Base-by-base conservation (phyloP, 2,113 vertebrate genomes). In the Tinamus guttatus region DNA sequence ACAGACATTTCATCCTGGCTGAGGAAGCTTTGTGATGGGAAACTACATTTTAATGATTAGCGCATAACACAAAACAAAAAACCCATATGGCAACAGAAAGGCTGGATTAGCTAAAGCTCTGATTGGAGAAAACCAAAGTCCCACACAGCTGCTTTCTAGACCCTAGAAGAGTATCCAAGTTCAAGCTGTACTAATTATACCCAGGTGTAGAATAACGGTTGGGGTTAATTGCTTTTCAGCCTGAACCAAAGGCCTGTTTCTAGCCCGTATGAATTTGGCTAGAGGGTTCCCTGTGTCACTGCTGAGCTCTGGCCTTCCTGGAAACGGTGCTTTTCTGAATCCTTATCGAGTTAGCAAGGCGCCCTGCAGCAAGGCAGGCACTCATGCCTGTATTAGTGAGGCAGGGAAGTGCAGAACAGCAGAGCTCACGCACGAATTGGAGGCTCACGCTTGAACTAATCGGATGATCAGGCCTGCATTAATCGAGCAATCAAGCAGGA, bases 321-420 rank as follows among this genome's bases (percentile, higher is more conserved):
- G 60, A 54, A 62, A 52, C 3, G 17, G 65, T n/a, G 17, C 38
- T 76, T 69, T 49, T 36, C 86, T 62, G 67, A 79, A 64, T 45
- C 68, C 80, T 70, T 56, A 81, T 21, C 73, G 83, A 60, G 77
- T 88, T 82, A 90, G 88, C 27, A 62, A 59, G 28, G 63, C 43
- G 30, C 88, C 81, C 74, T 52, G 70, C 15, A 83, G 83, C 82
- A n/a, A 74, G 40, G 40, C 40, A 41, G 24, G 64, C 67, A 67
- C 88, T 90, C 88, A 90, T 88, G 96, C 96, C 84, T 13, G 34
- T 84, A 68, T 40, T 7, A 0, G 54, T 17, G 8, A 77, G 76
- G 95, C 80, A 86, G 27, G 19, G 90, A 94, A 94, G 95, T 95
- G 75, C 28, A 65, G 68, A 90, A 20, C 25, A 51, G 81, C 51